These are phyloP conservation scores for roundworm (Caenorhabditis elegans) DNA, from an alignment of 1,140 invertebrate species.

Conservation along the genomic window WBcel235 BX284604.4:15944001-15944500, in stretches of 20 bases:
- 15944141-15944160: not conserved
- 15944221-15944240: no score
- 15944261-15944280: no score
- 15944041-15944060: no score
- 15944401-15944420: constrained; percentile 90
- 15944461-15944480: not conserved
- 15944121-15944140: no score
- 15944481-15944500: no score
- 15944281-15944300: no score
- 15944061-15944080: not conserved
- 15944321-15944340: no score
- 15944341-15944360: no score
- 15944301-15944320: no score
- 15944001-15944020: no score
- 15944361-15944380: constrained; percentile 99
- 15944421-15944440: not conserved
- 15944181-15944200: constrained; percentile 95
- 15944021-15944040: no score
- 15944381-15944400: constrained; percentile 98
- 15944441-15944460: not conserved
- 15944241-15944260: constrained; percentile 34
- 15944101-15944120: not conserved
- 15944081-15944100: not conserved
- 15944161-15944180: constrained; percentile 37
- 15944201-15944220: constrained; percentile 91